These are phyloP conservation scores for Ctenicera cuprea DNA, from an alignment of 2,888 invertebrate species.

Conservation along the genomic window DNA sequence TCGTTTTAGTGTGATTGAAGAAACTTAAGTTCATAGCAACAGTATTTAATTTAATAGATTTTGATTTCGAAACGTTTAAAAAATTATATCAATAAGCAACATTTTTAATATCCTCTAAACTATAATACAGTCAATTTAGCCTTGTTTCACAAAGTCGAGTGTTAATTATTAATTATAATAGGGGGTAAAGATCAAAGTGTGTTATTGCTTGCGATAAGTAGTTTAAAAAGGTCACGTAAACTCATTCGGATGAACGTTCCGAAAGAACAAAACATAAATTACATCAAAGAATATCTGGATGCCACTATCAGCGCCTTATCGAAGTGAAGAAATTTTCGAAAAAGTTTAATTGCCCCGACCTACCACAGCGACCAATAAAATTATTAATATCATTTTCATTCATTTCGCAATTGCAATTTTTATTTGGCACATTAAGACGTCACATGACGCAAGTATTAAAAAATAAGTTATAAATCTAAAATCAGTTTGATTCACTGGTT, in stretches of 20 bases:
- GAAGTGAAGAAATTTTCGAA: conserved; percentile 22
- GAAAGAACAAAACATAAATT: conserved; percentile 37
- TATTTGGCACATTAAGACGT: conserved; percentile 48
- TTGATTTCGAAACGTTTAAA: background rate
- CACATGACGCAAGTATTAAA: conserved; percentile 32
- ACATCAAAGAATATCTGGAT: conserved; percentile 42
- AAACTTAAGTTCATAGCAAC: too few species aligned
- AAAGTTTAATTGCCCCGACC: conserved; percentile 36
- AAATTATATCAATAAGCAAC: background rate
- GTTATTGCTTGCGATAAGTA: conserved; percentile 49
- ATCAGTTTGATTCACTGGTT: background rate
- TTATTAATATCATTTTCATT: background rate
- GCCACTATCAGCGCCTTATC: conserved; percentile 38
- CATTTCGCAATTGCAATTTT: conserved; percentile 23
- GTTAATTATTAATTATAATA: conserved; percentile 66
- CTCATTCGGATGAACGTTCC: conserved; percentile 35
- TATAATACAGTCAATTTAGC: conserved; percentile 44
- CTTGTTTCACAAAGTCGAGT: conserved; percentile 56
- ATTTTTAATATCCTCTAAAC: conserved; percentile 13
- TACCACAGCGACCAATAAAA: conserved; percentile 32
- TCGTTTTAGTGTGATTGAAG: too few species aligned
- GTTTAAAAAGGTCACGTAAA: conserved; percentile 50
- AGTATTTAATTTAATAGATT: background rate
- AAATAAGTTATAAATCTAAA: conserved; percentile 19
- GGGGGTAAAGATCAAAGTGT: conserved; percentile 63